These are phyloP conservation scores for Hypena proboscidalis DNA, from an alignment of 2,888 invertebrate species.

Conservation along the genomic window DNA sequence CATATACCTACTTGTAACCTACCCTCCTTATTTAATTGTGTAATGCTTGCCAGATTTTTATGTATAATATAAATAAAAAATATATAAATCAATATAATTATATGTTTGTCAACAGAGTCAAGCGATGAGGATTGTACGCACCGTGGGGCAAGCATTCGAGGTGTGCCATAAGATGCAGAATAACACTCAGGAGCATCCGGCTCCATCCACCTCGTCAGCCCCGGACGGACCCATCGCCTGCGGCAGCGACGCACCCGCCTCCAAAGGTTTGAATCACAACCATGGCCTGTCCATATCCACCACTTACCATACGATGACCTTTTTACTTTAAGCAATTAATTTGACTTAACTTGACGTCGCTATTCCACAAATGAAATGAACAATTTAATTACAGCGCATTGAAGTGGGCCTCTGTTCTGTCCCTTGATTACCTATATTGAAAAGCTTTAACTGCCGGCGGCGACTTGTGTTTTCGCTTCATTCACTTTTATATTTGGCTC, in stretches of 20 bases:
- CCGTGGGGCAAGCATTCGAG: slow-evolving; percentile 99
- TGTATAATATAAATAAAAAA: no score
- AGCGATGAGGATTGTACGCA: slow-evolving; percentile 99
- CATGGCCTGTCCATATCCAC: no score
- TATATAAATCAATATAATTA: not conserved
- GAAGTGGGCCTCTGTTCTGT: slow-evolving; percentile 4
- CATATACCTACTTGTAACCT: no score
- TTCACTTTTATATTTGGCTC: slow-evolving; percentile 10
- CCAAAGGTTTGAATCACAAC: slow-evolving; percentile 65
- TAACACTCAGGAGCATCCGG: slow-evolving; percentile 77
- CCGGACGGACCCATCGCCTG: slow-evolving; percentile 56
- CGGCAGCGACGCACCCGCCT: slow-evolving; percentile 57
- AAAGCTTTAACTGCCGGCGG: slow-evolving; percentile 15
- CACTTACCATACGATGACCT: not conserved
- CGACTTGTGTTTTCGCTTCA: slow-evolving; percentile 11
- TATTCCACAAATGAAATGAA: slow-evolving; percentile 12
- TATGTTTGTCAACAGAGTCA: slow-evolving; percentile 90
- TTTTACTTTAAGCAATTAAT: slow-evolving; percentile 10
- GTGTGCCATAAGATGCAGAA: slow-evolving; percentile 98
- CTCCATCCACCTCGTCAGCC: slow-evolving; percentile 71
- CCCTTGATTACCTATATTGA: slow-evolving; percentile 7
- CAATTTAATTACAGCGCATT: slow-evolving; percentile 19
- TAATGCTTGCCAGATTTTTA: no score
- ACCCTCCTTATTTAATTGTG: no score
- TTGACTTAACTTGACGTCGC: slow-evolving; percentile 11